phyloP scores from a whole-genome alignment of 2,888 invertebrate species.

The Vanessa cardui region DNA sequence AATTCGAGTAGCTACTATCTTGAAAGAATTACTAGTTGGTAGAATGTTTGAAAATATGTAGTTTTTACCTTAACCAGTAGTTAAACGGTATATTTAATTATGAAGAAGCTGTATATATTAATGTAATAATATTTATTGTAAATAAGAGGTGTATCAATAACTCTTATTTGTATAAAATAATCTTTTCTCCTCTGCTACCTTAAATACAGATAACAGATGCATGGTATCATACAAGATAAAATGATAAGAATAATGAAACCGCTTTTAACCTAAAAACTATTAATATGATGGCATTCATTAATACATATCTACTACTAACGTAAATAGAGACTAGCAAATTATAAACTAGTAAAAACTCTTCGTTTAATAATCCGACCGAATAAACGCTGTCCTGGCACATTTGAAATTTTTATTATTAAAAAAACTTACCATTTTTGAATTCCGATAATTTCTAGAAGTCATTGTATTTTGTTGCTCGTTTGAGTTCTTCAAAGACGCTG shows the following conservation, averaged over 20 bases:
- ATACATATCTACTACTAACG: background rate
- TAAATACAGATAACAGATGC: background rate
- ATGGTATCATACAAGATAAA: background rate
- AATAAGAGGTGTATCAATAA: background rate
- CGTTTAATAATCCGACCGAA: background rate
- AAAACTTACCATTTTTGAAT: conserved; percentile 61
- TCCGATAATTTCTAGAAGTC: conserved; percentile 37
- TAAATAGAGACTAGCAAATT: background rate
- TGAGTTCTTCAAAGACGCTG: conserved; percentile 22
- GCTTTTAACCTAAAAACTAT: conserved; percentile 8
- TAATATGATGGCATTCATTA: conserved; percentile 10
- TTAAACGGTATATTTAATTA: no score
- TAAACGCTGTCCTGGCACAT: conserved; percentile 26
- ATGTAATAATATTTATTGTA: no score
- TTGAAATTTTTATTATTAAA: conserved; percentile 14
- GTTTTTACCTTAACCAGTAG: no score
- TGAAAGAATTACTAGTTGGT: no score
- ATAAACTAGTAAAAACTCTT: conserved; percentile 23
- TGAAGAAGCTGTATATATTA: no score
- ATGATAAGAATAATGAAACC: background rate
- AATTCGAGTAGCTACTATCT: no score
- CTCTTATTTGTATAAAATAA: background rate
- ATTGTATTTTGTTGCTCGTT: conserved; percentile 24
- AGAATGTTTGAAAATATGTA: no score
- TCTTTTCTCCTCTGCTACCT: background rate